phyloP scores from a whole-genome alignment of 2,797 vertebrate species.

The Helicolenus hilgendorfi region DNA sequence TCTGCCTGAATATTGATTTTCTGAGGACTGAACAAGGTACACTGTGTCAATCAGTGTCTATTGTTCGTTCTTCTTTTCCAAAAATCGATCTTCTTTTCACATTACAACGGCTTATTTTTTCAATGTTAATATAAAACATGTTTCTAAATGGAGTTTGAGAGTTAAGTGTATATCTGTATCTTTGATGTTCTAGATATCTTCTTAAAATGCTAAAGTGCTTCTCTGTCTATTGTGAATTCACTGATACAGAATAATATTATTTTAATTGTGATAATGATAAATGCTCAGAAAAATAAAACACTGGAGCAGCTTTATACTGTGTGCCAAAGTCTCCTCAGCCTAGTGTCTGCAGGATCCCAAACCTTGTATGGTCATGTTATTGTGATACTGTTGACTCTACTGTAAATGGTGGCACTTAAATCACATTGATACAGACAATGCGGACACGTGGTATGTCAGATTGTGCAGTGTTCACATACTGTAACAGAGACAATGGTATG shows the following conservation, averaged over 20 bases:
- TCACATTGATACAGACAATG: conserved; percentile 56
- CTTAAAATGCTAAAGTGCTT: not conserved
- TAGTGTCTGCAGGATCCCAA: conserved; percentile 30
- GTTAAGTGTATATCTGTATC: not conserved
- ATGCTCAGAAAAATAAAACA: conserved; percentile 13
- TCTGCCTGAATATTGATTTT: not conserved
- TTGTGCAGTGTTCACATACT: conserved; percentile 18
- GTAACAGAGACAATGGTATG: conserved; percentile 1
- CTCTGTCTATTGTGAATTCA: conserved; percentile 14
- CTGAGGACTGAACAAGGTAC: not conserved
- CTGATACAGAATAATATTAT: conserved; percentile 28
- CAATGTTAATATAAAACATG: not conserved
- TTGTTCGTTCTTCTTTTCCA: not conserved
- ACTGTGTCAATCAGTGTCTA: not conserved
- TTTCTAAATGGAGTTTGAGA: not conserved
- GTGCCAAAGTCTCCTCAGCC: conserved; percentile 38
- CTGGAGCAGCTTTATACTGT: conserved; percentile 30
- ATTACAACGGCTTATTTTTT: not conserved
- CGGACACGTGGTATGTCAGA: conserved; percentile 32
- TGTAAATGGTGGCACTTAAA: conserved; percentile 55
- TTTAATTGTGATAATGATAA: conserved; percentile 36
- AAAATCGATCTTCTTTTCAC: no score
- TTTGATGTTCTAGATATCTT: not conserved
- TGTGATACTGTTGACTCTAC: conserved; percentile 49
- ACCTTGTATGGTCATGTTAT: conserved; percentile 84